These are phyloP conservation scores for Sceliomorpha sp. DNA, from an alignment of 2,888 invertebrate species.

Conservation along the genomic window DNA sequence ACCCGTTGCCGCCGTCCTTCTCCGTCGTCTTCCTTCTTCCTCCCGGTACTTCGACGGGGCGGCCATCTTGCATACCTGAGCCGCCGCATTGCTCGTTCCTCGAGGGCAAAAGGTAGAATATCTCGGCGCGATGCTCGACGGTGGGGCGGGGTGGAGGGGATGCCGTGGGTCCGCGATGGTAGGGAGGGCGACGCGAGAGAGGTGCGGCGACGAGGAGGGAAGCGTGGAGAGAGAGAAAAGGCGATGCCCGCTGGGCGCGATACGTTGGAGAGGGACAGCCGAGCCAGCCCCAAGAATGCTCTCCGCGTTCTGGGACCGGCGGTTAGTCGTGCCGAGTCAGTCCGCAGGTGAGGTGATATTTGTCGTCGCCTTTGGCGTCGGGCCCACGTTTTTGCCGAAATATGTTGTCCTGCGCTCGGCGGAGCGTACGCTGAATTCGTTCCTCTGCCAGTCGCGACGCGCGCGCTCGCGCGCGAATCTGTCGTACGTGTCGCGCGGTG, in stretches of 20 bases:
- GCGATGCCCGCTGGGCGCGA: slow-evolving; percentile 70
- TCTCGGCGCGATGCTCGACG: too few relatives aligned
- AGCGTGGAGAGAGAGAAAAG: slow-evolving; percentile 56
- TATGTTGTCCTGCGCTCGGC: slow-evolving; percentile 22
- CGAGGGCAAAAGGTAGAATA: slow-evolving; percentile 81
- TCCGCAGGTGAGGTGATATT: slow-evolving; percentile 71
- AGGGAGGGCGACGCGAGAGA: slow-evolving; percentile 26
- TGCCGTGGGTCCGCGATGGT: slow-evolving; percentile 21
- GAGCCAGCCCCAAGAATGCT: slow-evolving; percentile 69
- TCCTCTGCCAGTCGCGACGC: neutral
- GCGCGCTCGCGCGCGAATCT: slow-evolving; percentile 18
- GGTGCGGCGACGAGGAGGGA: slow-evolving; percentile 27
- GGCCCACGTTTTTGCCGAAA: slow-evolving; percentile 61
- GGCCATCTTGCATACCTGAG: slow-evolving; percentile 82
- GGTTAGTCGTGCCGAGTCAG: slow-evolving; percentile 78
- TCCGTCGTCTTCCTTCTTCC: slow-evolving; percentile 41
- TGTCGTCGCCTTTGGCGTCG: slow-evolving; percentile 60
- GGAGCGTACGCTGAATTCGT: slow-evolving; percentile 15
- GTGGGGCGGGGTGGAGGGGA: slow-evolving; percentile 28
- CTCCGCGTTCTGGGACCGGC: slow-evolving; percentile 57
- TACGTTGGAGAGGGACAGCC: slow-evolving; percentile 76
- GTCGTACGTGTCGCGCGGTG: too few relatives aligned
- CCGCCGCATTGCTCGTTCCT: slow-evolving; percentile 80
- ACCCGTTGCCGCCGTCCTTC: slow-evolving; percentile 49
- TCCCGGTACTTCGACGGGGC: slow-evolving; percentile 57